Base-by-base conservation (phyloP, 2,797 vertebrate species). In the Parotocinclus haroldoi region DNA sequence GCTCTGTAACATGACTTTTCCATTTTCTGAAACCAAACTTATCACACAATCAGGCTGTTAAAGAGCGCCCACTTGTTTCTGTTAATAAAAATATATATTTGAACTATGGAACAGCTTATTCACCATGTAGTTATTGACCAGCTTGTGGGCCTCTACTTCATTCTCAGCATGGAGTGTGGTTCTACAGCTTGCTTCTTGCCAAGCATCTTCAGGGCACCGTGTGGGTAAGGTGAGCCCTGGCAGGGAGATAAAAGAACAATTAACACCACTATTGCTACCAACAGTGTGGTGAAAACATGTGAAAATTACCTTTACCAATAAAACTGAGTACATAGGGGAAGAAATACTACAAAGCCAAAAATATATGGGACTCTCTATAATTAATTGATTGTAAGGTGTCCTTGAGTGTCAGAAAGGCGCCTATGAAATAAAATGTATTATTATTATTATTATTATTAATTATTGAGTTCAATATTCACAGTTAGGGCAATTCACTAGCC, bases 21-120 rank as follows among this genome's bases (percentile, higher is more conserved):
- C 94, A 96, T 62, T 95, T 96, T 82, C 93, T 92, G 79, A 95
- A 96, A 69, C 94, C 94, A 77, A 96, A 95, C 94, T n/a, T 71
- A 49, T 9, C 2, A 27, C 27, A 5, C 27, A 27, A 27, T 2
- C 5, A 27, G 2, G 27, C 2, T 27, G 27, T 27, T 27, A 27
- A 27, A 27, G 2, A 27, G 2, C 2, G 27, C 5, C 27, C 5
- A 27, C 2, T 27, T 27, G 5, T 27, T 5, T 27, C 27, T 27
- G 27, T 2, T 2, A 27, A 2, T 2, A 27, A n/a, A n/a, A n/a
- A n/a, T n/a, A n/a, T 50, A 50, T 17, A 27, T 14, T 56, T 10
- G 13, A 0, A 13, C 10, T 0, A 9, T 7, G 11, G 7, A 14
- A 49, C 8, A 16, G 8, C 9, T 1, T 50, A 45, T 13, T 11